Conservation (phyloP, 2,113 vertebrate genomes). For the Mirounga angustirostris region DNA sequence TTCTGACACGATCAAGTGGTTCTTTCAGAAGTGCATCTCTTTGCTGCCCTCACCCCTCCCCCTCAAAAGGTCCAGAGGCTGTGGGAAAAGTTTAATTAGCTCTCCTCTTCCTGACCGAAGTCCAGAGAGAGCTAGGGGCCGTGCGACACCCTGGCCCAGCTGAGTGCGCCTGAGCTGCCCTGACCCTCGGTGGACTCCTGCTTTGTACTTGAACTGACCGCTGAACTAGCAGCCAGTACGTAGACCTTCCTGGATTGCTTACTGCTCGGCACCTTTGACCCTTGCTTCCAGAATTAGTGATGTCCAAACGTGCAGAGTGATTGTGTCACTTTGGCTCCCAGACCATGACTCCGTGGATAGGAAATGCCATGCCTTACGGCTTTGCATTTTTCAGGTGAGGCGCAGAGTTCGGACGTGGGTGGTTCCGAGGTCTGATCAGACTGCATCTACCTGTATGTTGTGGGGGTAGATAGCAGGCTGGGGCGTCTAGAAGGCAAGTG, state of each 20-base stretch:
- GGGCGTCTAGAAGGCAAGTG: not conserved
- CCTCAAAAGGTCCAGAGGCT: not conserved
- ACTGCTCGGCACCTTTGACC: slow-evolving; percentile 70
- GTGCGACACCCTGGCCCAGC: not conserved
- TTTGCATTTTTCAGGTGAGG: not conserved
- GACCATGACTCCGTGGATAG: not conserved
- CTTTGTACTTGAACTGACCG: slow-evolving; percentile 69
- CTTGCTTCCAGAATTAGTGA: not conserved
- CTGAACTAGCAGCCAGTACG: slow-evolving; percentile 70
- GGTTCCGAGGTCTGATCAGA: not conserved
- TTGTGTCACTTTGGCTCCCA: slow-evolving; percentile 61
- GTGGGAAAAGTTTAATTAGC: not conserved
- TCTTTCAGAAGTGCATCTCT: not conserved
- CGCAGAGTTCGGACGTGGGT: not conserved
- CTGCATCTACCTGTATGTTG: rapidly evolving
- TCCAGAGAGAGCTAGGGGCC: rapidly evolving
- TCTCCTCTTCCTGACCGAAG: not conserved
- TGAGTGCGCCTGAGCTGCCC: rapidly evolving
- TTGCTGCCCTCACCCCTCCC: not conserved
- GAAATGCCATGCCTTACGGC: not conserved
- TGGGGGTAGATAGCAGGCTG: rapidly evolving
- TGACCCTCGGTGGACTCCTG: not conserved
- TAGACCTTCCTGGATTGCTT: slow-evolving; percentile 69
- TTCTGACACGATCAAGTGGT: slow-evolving; percentile 68
- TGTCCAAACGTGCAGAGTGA: not conserved